Conservation (phyloP, 2,888 invertebrate species). For the Orchesellides sinensis region DNA sequence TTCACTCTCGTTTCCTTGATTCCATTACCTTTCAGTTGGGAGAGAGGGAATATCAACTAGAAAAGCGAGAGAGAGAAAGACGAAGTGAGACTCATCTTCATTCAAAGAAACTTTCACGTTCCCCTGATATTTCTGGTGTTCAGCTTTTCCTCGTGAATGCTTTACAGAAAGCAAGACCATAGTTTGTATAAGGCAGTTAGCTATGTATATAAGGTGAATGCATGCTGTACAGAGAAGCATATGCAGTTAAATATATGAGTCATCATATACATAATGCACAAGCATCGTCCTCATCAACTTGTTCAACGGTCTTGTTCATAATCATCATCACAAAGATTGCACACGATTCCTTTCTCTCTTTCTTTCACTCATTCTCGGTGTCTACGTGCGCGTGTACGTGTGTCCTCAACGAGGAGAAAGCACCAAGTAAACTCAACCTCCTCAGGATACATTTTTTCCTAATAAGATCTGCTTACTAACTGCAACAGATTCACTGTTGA, state of each 20-base stretch:
- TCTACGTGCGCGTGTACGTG: not conserved
- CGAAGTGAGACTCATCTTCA: slow-evolving; percentile 42
- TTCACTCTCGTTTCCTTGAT: slow-evolving; percentile 59
- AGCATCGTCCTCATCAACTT: slow-evolving; percentile 3
- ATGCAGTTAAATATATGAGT: slow-evolving; percentile 1
- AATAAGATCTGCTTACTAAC: slow-evolving; percentile 4
- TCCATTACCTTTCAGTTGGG: slow-evolving; percentile 53
- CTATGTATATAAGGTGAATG: not conserved
- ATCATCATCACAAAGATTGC: slow-evolving; percentile 7
- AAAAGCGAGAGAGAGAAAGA: slow-evolving; percentile 9
- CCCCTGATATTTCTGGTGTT: slow-evolving; percentile 52
- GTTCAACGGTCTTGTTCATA: not conserved
- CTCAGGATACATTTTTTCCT: not conserved
- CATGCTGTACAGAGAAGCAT: not conserved
- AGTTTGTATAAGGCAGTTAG: not conserved
- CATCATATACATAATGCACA: not conserved
- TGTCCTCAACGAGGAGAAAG: slow-evolving; percentile 10
- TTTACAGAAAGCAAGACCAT: not conserved
- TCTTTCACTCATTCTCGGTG: not conserved
- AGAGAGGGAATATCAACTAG: slow-evolving; percentile 53
- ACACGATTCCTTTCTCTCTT: slow-evolving; percentile 6
- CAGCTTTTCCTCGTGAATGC: slow-evolving; percentile 46
- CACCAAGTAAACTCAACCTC: slow-evolving; percentile 5
- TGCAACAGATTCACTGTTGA: slow-evolving; percentile 31
- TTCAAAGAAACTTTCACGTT: slow-evolving; percentile 59